Evolutionary conservation across 2,113 vertebrate genomes (phyloP).

Genomic region (Panurus biarmicus): DNA sequence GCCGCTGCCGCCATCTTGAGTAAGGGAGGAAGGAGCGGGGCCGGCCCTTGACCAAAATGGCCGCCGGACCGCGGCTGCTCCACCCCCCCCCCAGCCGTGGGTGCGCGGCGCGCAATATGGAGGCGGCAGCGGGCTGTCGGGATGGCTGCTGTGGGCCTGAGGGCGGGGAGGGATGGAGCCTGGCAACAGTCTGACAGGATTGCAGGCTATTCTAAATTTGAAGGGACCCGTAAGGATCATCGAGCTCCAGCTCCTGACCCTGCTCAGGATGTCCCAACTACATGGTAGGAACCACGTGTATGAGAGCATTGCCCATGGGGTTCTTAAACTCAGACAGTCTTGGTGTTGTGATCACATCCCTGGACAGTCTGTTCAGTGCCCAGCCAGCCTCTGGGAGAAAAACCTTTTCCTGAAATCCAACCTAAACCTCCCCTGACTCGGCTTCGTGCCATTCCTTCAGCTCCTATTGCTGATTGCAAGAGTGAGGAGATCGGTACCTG

Average conservation of each 20-base stretch:
- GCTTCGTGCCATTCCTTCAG: no score
- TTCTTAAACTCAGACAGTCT: not conserved
- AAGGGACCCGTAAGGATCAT: no score
- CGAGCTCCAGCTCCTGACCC: not conserved
- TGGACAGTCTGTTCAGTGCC: no score
- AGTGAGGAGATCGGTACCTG: not conserved
- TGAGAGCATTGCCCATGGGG: not conserved
- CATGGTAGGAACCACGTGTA: not conserved
- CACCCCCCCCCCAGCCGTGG: fast-evolving
- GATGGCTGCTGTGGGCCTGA: no score
- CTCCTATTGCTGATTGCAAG: not conserved
- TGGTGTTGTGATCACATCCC: not conserved
- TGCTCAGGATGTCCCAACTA: no score
- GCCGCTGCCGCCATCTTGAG: not conserved
- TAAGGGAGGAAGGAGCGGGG: not conserved
- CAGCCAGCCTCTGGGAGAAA: no score
- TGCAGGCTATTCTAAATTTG: no score
- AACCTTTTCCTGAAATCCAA: not conserved
- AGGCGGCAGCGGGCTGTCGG: fast-evolving
- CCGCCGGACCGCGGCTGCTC: fast-evolving
- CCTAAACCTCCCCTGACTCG: not conserved
- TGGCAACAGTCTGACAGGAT: not conserved
- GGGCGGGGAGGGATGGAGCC: no score
- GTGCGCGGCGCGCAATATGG: no score
- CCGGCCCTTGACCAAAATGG: not conserved